phyloP scores from a whole-genome alignment of 2,888 invertebrate genomes.

The Leptura quadrifasciata region DNA sequence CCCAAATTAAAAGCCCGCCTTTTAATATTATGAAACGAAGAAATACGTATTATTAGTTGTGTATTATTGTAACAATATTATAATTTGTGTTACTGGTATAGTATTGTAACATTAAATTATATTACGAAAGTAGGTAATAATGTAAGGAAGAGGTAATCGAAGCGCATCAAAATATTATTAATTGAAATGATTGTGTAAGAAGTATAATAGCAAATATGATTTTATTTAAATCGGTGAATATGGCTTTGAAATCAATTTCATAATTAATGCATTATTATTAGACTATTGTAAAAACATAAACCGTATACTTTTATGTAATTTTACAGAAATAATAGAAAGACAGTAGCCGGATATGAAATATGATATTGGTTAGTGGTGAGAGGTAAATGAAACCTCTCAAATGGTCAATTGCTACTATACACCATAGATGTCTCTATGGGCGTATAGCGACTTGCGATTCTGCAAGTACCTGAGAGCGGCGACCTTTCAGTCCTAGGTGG shows the following conservation, averaged over 20 bases:
- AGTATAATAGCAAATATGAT: conserved; percentile 4
- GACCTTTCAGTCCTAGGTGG: too few species aligned
- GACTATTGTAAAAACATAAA: neutral
- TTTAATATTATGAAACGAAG: neutral
- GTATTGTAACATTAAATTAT: neutral
- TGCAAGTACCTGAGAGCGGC: too few species aligned
- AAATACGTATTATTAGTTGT: neutral
- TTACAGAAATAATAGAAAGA: too few species aligned
- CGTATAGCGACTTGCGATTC: too few species aligned
- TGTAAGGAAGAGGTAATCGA: conserved; percentile 32
- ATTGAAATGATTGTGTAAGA: conserved; percentile 34
- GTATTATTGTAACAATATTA: neutral
- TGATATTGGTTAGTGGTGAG: too few species aligned
- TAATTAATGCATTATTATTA: neutral
- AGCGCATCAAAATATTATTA: conserved; percentile 37
- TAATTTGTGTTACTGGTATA: neutral
- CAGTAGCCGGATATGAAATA: too few species aligned
- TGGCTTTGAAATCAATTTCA: conserved; percentile 7
- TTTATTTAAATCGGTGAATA: conserved; percentile 22
- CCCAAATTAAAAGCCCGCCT: neutral
- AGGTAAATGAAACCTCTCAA: too few species aligned
- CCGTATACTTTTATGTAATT: too few species aligned
- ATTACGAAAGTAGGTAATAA: conserved; percentile 34
- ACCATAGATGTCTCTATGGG: too few species aligned
- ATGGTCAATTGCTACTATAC: too few species aligned